Evolutionary conservation across 2,113 vertebrate species (phyloP).

Genomic region (Saimiri boliviensis): DNA sequence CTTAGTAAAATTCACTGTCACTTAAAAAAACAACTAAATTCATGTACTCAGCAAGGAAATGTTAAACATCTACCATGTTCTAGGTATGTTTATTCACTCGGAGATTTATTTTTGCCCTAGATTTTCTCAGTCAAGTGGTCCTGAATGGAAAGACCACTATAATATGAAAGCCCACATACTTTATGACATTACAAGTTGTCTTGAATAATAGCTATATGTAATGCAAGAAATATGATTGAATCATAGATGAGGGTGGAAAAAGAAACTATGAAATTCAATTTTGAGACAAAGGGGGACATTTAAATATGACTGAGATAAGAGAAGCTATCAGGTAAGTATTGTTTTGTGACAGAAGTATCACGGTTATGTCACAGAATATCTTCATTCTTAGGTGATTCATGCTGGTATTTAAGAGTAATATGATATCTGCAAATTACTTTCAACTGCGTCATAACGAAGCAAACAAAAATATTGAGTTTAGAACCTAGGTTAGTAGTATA

Average conservation of each 20-base stretch:
- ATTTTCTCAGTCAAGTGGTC: neutral
- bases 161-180: neutral
- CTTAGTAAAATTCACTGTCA: conserved; percentile 27
- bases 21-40: neutral
- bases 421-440: neutral
- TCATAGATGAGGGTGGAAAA: neutral
- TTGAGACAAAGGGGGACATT: neutral
- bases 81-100: neutral
- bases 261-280: neutral
- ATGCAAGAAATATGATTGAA: neutral
- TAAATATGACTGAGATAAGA: neutral
- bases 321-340: neutral
- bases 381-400: neutral
- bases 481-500: neutral
- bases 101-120: neutral
- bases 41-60: neutral
- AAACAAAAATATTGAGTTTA: conserved; percentile 1
- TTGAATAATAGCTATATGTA: neutral
- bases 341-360: neutral
- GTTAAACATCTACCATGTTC: neutral
- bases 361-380: neutral
- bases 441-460: neutral
- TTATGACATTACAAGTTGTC: neutral
- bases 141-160: neutral
- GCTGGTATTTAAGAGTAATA: neutral